A percentile compares a stretch with the other conserved stretches of the same genome.
phyloP scores from a whole-genome alignment of 2,888 invertebrate genomes.

The Crossocerus cetratus region DNA sequence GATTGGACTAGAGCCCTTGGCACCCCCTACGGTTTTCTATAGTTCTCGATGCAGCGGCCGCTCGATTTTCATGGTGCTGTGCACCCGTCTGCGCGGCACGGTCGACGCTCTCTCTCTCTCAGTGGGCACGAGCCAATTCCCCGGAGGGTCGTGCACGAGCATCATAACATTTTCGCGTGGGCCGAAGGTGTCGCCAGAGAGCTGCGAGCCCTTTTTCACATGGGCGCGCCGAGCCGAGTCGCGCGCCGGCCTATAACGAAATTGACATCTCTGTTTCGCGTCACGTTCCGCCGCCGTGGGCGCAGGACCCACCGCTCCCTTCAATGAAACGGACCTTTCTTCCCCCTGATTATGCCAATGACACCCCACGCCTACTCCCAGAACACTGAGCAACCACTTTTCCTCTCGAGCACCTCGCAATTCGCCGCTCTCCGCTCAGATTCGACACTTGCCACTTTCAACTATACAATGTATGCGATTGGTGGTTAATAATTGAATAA shows the following conservation, averaged over 20 bases:
- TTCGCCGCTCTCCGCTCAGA: no score
- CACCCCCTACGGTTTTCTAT: no score
- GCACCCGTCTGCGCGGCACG: neutral
- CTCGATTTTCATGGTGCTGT: neutral
- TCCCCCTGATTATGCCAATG: constrained; percentile 41
- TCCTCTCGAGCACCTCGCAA: neutral
- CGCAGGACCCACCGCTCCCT: neutral
- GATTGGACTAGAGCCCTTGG: no score
- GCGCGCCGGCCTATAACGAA: no score
- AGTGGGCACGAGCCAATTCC: constrained; percentile 42
- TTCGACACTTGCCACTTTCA: no score
- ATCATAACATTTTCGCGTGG: constrained; percentile 58
- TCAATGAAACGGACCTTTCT: constrained; percentile 29
- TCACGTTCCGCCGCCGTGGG: constrained; percentile 54
- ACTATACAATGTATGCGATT: no score
- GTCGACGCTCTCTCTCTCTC: constrained; percentile 15
- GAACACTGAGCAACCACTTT: no score
- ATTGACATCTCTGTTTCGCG: constrained; percentile 69
- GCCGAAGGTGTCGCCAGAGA: constrained; percentile 67
- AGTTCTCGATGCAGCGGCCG: constrained; percentile 11
- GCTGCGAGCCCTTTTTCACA: constrained; percentile 58
- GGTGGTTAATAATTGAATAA: no score
- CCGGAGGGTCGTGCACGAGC: constrained; percentile 44
- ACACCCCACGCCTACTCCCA: constrained; percentile 5
- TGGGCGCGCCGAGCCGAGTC: constrained; percentile 41